phyloP scores from a whole-genome alignment of 92 coral and sea anemone species.

The Phenganax stokvisi region DNA sequence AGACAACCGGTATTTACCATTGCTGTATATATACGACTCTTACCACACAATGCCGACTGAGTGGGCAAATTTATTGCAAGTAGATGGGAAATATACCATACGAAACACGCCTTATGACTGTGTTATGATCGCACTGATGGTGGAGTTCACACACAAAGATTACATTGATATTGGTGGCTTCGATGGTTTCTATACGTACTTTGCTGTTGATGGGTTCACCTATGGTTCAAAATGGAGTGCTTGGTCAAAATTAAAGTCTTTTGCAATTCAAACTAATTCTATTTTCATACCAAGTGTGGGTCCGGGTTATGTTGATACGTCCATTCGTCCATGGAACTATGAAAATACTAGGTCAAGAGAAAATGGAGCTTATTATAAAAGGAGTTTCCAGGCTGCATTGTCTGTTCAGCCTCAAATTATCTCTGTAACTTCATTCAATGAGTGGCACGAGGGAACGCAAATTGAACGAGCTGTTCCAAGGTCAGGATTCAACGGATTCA shows the following conservation, averaged over 20 bases:
- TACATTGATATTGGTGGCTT: constrained; percentile 76
- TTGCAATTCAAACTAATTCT: constrained; percentile 68
- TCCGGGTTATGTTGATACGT: constrained; percentile 88
- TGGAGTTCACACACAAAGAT: constrained; percentile 62
- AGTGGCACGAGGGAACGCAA: constrained; percentile 99
- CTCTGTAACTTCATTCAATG: constrained; percentile 91
- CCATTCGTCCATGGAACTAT: constrained; percentile 83
- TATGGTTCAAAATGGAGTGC: constrained; percentile 81
- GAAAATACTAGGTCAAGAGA: constrained; percentile 64
- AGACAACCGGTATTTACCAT: constrained; percentile 61
- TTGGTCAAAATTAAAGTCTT: constrained; percentile 69
- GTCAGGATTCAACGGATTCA: constrained; percentile 49
- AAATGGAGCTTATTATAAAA: constrained; percentile 73
- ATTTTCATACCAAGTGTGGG: constrained; percentile 95
- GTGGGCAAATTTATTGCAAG: constrained; percentile 74
- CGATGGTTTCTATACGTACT: constrained; percentile 94
- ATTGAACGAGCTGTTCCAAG: constrained; percentile 88
- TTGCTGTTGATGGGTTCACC: constrained; percentile 82
- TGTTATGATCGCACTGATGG: constrained; percentile 77
- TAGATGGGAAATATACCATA: constrained; percentile 70
- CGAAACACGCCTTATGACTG: constrained; percentile 89
- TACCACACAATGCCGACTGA: constrained; percentile 72
- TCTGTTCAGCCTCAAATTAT: constrained; percentile 66
- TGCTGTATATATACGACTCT: constrained; percentile 85
- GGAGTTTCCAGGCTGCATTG: constrained; percentile 84